Conservation (phyloP, 2,888 invertebrate genomes). For the Cyclophora punctaria region DNA sequence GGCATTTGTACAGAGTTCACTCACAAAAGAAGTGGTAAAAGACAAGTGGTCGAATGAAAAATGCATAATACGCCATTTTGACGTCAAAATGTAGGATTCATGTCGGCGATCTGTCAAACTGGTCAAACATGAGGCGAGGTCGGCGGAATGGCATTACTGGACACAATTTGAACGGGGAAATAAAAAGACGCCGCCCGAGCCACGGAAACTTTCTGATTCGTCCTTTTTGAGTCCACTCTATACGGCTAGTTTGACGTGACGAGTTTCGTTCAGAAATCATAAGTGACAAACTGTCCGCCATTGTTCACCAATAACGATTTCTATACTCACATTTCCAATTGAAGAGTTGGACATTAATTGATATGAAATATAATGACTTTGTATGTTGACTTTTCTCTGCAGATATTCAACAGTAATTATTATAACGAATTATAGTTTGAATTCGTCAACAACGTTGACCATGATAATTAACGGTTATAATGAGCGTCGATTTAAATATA, state of each 20-base stretch:
- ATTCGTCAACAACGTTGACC: too few relatives aligned
- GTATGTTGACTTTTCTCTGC: too few relatives aligned
- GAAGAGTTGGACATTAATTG: too few relatives aligned
- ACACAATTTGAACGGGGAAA: slow-evolving; percentile 49
- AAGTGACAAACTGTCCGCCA: slow-evolving; percentile 39
- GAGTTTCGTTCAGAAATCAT: slow-evolving; percentile 65
- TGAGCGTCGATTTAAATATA: too few relatives aligned
- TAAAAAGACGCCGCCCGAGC: slow-evolving; percentile 65
- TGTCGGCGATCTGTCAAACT: slow-evolving; percentile 72
- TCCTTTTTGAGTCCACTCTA: slow-evolving; percentile 61
- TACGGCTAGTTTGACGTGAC: slow-evolving; percentile 61
- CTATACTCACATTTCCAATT: too few relatives aligned
- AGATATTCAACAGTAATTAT: too few relatives aligned
- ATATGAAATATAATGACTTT: too few relatives aligned
- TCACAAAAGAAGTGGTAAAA: slow-evolving; percentile 72
- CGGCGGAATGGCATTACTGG: slow-evolving; percentile 11
- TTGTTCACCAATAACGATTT: too few relatives aligned
- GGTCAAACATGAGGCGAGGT: slow-evolving; percentile 59
- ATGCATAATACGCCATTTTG: slow-evolving; percentile 69
- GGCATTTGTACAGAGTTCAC: slow-evolving; percentile 42
- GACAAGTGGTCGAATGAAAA: slow-evolving; percentile 67
- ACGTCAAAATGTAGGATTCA: slow-evolving; percentile 65
- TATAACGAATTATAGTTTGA: too few relatives aligned
- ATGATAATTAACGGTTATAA: too few relatives aligned
- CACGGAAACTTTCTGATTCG: slow-evolving; percentile 48